Evolutionary conservation across 2,113 vertebrate genomes (phyloP).

Genomic region (Lagopus leucura): DNA sequence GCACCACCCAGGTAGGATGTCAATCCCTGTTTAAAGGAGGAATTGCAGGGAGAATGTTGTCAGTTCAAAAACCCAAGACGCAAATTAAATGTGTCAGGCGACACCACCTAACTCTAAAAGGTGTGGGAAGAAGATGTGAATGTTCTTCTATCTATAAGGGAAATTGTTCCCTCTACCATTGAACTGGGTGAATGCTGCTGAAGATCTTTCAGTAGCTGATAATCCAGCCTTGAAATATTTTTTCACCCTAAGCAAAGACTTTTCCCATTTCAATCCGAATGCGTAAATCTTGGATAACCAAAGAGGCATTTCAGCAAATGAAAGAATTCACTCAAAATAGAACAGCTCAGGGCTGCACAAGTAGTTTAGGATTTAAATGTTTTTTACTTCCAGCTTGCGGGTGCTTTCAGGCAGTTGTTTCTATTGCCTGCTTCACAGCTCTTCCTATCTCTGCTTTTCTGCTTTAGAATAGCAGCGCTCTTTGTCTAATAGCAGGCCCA

Average conservation of each 20-base stretch:
- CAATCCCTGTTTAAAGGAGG: neutral
- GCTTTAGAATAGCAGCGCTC: neutral
- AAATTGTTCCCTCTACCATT: neutral
- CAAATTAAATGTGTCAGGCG: neutral
- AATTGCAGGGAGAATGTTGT: neutral
- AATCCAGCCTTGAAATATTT: neutral
- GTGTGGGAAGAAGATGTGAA: neutral
- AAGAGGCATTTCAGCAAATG: neutral
- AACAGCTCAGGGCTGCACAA: neutral
- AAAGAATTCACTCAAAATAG: neutral
- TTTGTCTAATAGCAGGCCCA: neutral
- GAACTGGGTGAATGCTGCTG: accelerated
- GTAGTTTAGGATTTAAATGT: neutral
- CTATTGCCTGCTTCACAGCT: neutral
- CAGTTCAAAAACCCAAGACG: neutral
- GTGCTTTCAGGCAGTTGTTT: neutral
- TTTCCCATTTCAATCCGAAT: neutral
- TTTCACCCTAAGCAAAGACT: neutral
- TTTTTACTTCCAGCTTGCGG: neutral
- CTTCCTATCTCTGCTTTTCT: neutral
- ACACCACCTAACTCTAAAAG: neutral
- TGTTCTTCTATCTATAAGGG: neutral
- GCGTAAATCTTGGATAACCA: neutral
- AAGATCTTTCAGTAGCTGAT: neutral
- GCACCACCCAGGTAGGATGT: neutral